phyloP scores from a whole-genome alignment of 1,140 invertebrate species.

The Drosophila punjabiensis region DNA sequence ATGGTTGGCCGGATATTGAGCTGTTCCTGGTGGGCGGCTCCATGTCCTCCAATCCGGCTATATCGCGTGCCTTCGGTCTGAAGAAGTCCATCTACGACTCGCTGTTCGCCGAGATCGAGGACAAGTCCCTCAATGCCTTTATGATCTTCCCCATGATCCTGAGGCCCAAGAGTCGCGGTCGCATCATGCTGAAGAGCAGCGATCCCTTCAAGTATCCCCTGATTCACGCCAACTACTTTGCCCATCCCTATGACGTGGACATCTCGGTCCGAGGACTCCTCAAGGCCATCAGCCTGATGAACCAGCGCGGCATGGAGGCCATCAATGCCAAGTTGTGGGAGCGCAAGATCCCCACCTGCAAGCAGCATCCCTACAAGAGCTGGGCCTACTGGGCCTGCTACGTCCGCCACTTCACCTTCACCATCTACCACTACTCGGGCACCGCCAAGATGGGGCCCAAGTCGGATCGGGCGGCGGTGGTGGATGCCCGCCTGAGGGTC shows the following conservation, averaged over 20 bases:
- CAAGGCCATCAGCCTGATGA: conserved; percentile 87
- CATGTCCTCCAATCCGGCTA: conserved; percentile 86
- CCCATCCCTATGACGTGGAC: conserved; percentile 87
- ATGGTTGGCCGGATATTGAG: conserved; percentile 91
- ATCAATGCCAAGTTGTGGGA: conserved; percentile 88
- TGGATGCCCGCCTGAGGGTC: conserved; percentile 89
- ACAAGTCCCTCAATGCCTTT: conserved; percentile 86
- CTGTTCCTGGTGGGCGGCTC: conserved; percentile 88
- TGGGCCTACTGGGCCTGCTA: conserved; percentile 92
- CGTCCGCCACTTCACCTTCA: conserved; percentile 88
- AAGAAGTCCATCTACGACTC: conserved; percentile 86
- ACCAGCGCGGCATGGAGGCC: conserved; percentile 87
- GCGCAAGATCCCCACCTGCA: conserved; percentile 88
- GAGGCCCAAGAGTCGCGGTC: conserved; percentile 91
- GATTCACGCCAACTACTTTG: conserved; percentile 93
- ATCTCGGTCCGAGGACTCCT: conserved; percentile 89
- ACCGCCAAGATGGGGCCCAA: conserved; percentile 94
- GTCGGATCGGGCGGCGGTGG: conserved; percentile 89
- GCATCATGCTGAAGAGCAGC: conserved; percentile 88
- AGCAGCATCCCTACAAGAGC: conserved; percentile 88
- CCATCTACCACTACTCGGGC: conserved; percentile 92
- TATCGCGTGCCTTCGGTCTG: conserved; percentile 87
- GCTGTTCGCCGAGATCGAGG: conserved; percentile 86
- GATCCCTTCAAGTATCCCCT: conserved; percentile 92
- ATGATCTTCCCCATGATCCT: conserved; percentile 90